Evolutionary conservation across 1,140 invertebrate genomes (phyloP), one percentile per base, ranked within the genome.

Genomic region (Galendromus occidentalis): DNA sequence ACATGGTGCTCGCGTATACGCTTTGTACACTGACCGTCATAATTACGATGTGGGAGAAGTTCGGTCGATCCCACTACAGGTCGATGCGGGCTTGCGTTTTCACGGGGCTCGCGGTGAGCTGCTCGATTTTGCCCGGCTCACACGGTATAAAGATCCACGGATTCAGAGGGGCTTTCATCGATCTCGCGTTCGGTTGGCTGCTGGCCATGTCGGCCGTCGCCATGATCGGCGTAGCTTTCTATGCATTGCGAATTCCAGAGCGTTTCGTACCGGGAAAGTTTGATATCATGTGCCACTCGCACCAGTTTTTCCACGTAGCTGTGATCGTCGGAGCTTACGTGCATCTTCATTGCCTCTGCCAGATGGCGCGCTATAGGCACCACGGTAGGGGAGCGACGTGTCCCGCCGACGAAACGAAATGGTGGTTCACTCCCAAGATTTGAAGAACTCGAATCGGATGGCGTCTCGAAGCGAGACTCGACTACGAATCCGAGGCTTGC

Each of bases 151-250:
- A 17, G 25, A 33, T 18, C 12, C 12, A 59, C 51, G 51, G 51
- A 17, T 33, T 59, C 18, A 22, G 45, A 7, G 25, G 17, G 20
- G 51, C 51, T 17, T 59, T 59, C 20, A 33, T 80, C 80, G 79
- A 76, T 83, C 51, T 82, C 86, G 45, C 85, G 87, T 20, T 81
- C 83, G 51, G 51, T 5, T 59, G 51, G 51, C 51, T 59, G 51
- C 33, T 59, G 14, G 51, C 33, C 2, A 59, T 59, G 51, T 59
- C 51, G 18, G 64, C 78, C 12, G 69, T 80, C 7, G 81, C 81
- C 69, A 76, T 67, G 42, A 39, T 65, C 20, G 67, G 67, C 25
- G 64, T 44, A n/a, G 42, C 44, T n/a, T 29, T 67, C 5, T 67
- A 67, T 42, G 67, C 67, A 14, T 28, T 67, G 22, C 42, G 67